Evolutionary conservation across 2,797 vertebrate genomes (phyloP), one percentile per base, ranked within the genome.

Genomic region (Sebastes miniatus): DNA sequence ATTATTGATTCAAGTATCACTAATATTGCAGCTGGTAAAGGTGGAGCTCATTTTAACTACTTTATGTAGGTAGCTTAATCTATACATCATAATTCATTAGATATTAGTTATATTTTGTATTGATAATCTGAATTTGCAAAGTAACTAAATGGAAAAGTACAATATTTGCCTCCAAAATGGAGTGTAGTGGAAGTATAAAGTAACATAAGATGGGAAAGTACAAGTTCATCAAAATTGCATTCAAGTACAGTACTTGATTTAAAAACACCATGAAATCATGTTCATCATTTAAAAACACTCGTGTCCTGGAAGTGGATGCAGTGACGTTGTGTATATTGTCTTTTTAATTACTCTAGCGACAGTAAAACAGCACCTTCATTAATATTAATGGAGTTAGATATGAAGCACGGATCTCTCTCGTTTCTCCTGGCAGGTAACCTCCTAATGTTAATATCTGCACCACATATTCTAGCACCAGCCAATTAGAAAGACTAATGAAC

Each of bases 401-500:
- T 43, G 59, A 86, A 47, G 67, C 13, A 31, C 11, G n/a, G 54
- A 50, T 14, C 27, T 4, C 3, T 56, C 18, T 52, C 68, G 63
- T 87, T 69, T 69, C 69, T 80, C 54, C 58, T 79, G 74, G 70
- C 80, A 83, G 83, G 82, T 83, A 77, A 80, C 73, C 65, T 79
- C 57, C 69, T 22, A 13, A 64, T 27, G 25, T 75, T 72, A 83
- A 86, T 83, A 87, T 83, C 76, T 73, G 47, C 25, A 69, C 32
- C 74, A 66, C 29, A 87, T 84, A 87, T 54, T 85, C 63, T 47
- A 85, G 88, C 82, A 57, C 14, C 81, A 87, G 76, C 66, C 84
- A 87, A 90, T 92, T 93, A 91, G 16, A 86, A 71, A 80, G 64
- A 84, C 80, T 84, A 91, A 92, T 87, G 69, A 88, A 84, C 63